These are phyloP conservation scores for Psophia crepitans DNA, from an alignment of 2,113 vertebrate genomes.

Conservation along the genomic window DNA sequence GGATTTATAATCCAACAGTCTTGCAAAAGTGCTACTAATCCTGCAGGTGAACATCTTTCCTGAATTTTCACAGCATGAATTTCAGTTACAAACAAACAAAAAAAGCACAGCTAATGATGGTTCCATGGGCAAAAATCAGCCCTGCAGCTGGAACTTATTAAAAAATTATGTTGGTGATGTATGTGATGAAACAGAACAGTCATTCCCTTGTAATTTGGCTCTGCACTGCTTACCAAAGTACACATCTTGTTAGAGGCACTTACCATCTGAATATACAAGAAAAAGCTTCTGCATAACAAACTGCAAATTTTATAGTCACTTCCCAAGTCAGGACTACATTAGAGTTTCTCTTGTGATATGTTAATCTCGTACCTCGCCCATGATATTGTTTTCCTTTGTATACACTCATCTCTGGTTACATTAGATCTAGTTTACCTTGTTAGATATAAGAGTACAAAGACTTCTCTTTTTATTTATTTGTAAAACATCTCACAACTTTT, in stretches of 20 bases:
- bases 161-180: neutral
- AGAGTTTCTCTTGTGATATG: neutral
- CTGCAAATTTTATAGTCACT: neutral
- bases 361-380: neutral
- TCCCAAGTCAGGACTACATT: neutral
- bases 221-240: neutral
- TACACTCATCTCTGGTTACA: neutral
- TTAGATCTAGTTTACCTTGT: neutral
- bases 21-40: neutral
- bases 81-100: neutral
- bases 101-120: neutral
- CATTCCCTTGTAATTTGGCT: neutral
- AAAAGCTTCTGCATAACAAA: neutral
- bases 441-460: neutral
- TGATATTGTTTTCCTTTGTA: neutral
- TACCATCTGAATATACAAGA: neutral
- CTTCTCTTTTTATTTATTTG: neutral
- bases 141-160: neutral
- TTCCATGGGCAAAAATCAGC: neutral
- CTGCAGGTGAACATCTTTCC: neutral
- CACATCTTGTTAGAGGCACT: neutral
- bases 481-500: neutral
- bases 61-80: neutral
- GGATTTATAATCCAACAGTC: neutral
- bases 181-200: neutral